These are phyloP conservation scores for Neelides folsomi DNA, from an alignment of 2,888 invertebrate species.

Conservation along the genomic window DNA sequence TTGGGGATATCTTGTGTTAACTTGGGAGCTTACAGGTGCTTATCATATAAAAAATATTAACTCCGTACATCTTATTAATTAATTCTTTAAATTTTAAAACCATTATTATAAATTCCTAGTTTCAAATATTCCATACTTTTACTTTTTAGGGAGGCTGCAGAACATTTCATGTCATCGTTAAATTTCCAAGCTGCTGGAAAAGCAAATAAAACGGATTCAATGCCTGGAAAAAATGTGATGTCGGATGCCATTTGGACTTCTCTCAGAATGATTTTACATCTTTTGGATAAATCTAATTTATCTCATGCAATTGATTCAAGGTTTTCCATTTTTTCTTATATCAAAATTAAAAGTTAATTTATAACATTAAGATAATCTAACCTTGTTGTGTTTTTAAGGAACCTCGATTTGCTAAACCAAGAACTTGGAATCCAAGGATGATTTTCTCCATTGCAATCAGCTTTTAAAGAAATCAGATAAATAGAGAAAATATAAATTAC, in stretches of 20 bases:
- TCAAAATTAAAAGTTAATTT: neutral
- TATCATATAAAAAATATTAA: no score
- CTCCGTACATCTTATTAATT: neutral
- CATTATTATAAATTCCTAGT: neutral
- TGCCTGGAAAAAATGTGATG: conserved; percentile 43
- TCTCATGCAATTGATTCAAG: conserved; percentile 44
- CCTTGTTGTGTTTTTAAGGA: conserved; percentile 8
- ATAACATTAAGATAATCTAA: neutral
- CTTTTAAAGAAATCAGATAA: no score
- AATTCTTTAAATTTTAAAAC: neutral
- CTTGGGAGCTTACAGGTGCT: conserved; percentile 66
- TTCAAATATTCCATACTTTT: conserved; percentile 1
- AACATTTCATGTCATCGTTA: conserved; percentile 83
- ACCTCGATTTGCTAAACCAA: conserved; percentile 11
- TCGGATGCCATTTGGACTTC: conserved; percentile 92
- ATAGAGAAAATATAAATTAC: no score
- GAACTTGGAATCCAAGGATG: conserved; percentile 7
- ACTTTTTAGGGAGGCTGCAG: conserved; percentile 66
- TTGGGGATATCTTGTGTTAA: conserved; percentile 96
- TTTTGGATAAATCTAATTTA: conserved; percentile 53
- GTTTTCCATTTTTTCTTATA: conserved; percentile 33
- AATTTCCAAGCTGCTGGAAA: conserved; percentile 76
- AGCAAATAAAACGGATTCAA: conserved; percentile 38
- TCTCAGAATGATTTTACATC: conserved; percentile 67
- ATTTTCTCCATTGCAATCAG: neutral